phyloP scores from a whole-genome alignment of 1,140 invertebrate genomes.

The Streblospio benedicti region DNA sequence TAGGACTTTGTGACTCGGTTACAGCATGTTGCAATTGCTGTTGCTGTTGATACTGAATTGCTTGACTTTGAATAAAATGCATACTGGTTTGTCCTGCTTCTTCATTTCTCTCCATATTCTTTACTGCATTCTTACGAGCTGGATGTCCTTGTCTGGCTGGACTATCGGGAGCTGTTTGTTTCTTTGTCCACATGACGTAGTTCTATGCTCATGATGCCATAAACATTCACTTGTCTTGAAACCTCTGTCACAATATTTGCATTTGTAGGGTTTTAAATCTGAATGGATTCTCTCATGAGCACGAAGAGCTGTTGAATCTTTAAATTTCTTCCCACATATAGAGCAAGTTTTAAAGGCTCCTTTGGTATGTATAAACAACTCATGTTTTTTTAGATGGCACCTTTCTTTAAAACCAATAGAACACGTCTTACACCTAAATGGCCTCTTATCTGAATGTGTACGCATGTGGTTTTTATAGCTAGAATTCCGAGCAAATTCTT shows the following conservation, averaged over 20 bases:
- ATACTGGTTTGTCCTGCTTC: too few species aligned
- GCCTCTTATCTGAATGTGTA: slow-evolving; percentile 89
- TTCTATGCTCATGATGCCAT: slow-evolving; percentile 20
- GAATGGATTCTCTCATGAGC: slow-evolving; percentile 20
- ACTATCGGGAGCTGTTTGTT: too few species aligned
- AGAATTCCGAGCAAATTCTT: slow-evolving; percentile 76
- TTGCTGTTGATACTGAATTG: too few species aligned
- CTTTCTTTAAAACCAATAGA: slow-evolving; percentile 51
- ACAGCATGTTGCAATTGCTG: too few species aligned
- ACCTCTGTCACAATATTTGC: slow-evolving; percentile 11
- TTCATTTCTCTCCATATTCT: too few species aligned
- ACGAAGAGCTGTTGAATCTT: slow-evolving; percentile 19
- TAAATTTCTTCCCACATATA: slow-evolving; percentile 19
- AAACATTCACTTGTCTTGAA: slow-evolving; percentile 22
- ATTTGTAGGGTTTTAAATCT: slow-evolving; percentile 15
- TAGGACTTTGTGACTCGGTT: too few species aligned
- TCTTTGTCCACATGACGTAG: slow-evolving; percentile 16
- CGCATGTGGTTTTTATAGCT: slow-evolving; percentile 84
- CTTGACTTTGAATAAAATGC: too few species aligned
- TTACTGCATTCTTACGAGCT: too few species aligned
- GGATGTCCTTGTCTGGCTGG: too few species aligned
- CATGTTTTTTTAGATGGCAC: slow-evolving; percentile 19
- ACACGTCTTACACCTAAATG: slow-evolving; percentile 92
- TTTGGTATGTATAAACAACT: slow-evolving; percentile 17
- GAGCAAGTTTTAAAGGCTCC: slow-evolving; percentile 12